Base-by-base conservation (phyloP, 2,888 invertebrate genomes). In the Apamea epomidion region DNA sequence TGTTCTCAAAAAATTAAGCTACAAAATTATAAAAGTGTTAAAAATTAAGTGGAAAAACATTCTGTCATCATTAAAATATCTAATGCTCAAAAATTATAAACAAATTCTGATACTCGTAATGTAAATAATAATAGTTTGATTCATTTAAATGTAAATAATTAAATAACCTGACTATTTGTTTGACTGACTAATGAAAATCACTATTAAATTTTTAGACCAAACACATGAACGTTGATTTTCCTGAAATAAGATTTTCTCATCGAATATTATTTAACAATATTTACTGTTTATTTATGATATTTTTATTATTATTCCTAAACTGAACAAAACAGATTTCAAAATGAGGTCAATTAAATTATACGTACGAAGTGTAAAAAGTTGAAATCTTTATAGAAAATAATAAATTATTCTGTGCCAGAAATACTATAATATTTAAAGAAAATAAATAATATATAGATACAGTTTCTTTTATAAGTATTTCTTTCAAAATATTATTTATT, bases 331-430 rank as follows among this genome's bases (percentile, higher is more conserved):
- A 74, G 84, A 88, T 87, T 87, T 88, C 82, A 72, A 75, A 87
- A 84, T 77, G 51, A 86, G 82, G 91, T 91, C 91, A 91, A 91
- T 91, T 90, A 91, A 86, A 83, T 81, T 80, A 89, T 89, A 89
- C 88, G 84, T 89, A 89, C 74, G 73, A 54, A 73, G 6, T 81
- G 68, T 83, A 78, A 75, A 77, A 87, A 67, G 45, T 54, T 76
- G 58, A 78, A 81, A 79, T 51, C 51, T 64, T 32, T 79, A 70
- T 83, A 78, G 71, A 74, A 85, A 74, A 76, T 77, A 71, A 80
- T 68, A 58, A 58, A 64, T 74, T 76, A 80, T 78, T 76, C 80
- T 80, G 87, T 88, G 81, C 81, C 87, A 88, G 85, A 82, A 77
- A 48, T 70, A 71, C 70, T 65, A 64, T 45, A 69, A 74, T 48